Base-by-base conservation (phyloP, 2,888 invertebrate species). In the Oligia strigilis region DNA sequence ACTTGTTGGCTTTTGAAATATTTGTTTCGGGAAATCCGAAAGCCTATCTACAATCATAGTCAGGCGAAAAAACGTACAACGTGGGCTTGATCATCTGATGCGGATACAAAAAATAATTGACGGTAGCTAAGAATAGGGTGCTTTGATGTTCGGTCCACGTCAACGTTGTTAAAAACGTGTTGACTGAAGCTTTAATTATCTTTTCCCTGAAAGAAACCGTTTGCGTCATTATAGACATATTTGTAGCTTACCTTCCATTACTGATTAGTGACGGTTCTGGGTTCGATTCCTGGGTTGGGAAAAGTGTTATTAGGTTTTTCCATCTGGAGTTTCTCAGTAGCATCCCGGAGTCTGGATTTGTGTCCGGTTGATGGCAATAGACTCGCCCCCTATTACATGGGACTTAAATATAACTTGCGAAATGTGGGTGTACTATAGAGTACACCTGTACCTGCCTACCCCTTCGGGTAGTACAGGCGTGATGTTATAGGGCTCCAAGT, bases 81-180 rank as follows among this genome's bases (percentile, higher is more conserved):
- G 14, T 55, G n/a, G 46, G n/a, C 58, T 79, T 46, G 9, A 36
- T 69, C 40, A 66, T 52, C 8, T n/a, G 40, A 60, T 66, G 29
- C 1, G 29, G 4, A 46, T 82, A n/a, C 52, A 43, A 75, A 80
- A 75, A 82, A 76, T 55, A 69, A 52, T 79, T 58, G 77, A 46
- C 14, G 60, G 1, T 36, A 43, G 36, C 43, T 67, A 83, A 83
- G 69, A 62, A 83, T 58, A 58, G 29, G 3, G 19, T 29, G 14
- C 67, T 77, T 83, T 80, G 67, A 80, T 83, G 40, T 66, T 62
- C 40, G 40, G 13, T 40, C 23, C 14, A n/a, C 14, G 46, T 62
- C 36, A 77, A 77, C 46, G 46, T 80, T 62, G 46, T 83, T 64
- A 40, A 75, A 82, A 76, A 69, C 29, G 13, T 62, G 77, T 83